A percentile compares a stretch with the other conserved stretches of the same genome.
Conservation (phyloP, 2,113 vertebrate species). For the Percopsis transmontana region DNA sequence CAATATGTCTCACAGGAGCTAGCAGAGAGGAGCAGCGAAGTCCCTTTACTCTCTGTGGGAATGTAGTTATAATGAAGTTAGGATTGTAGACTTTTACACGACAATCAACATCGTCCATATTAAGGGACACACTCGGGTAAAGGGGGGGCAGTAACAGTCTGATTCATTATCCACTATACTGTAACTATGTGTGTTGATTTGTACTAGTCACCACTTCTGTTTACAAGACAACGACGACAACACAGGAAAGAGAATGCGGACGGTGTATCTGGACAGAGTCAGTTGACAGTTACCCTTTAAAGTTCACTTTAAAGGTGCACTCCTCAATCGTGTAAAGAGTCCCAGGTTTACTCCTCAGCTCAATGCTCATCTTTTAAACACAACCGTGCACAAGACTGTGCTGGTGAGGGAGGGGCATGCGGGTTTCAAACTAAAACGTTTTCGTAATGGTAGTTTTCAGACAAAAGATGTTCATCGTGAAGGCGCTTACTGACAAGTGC, state of each 20-base stretch:
- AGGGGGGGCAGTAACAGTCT: conserved; percentile 65
- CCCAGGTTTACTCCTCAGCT: no score
- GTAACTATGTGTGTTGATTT: conserved; percentile 52
- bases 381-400: no score
- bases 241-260: conserved; percentile 47
- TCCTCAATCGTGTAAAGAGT: no score
- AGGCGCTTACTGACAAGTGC: conserved; percentile 68
- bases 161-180: conserved; percentile 59
- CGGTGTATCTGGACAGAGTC: conserved; percentile 62
- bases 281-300: conserved; percentile 43
- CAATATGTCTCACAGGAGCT: conserved; percentile 31
- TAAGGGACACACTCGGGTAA: conserved; percentile 47
- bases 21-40: conserved; percentile 33
- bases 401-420: no score
- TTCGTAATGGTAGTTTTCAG: neutral
- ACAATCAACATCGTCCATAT: conserved; percentile 53
- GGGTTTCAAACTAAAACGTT: no score
- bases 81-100: conserved; percentile 48
- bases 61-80: conserved; percentile 35
- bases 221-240: conserved; percentile 54
- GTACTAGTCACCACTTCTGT: conserved; percentile 65
- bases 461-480: conserved; percentile 31
- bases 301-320: conserved; percentile 39
- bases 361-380: no score
- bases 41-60: conserved; percentile 17